phyloP scores from a whole-genome alignment of 2,888 invertebrate species.

The Crossocerus cetratus region DNA sequence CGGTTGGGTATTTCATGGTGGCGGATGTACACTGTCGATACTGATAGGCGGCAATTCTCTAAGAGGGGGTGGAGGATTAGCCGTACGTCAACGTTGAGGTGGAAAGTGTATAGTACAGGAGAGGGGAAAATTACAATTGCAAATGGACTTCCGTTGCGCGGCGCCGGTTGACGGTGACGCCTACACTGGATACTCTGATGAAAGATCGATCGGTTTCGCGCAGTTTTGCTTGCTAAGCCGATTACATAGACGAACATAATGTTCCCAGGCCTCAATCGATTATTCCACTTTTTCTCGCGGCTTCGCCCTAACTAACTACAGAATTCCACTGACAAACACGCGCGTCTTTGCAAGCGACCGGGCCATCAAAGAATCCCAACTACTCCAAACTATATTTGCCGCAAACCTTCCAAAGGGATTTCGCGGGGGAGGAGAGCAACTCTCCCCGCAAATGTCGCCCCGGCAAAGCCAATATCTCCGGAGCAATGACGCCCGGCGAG shows the following conservation, averaged over 20 bases:
- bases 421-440: no score
- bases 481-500: no score
- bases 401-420: no score
- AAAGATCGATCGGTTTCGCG: slow-evolving; percentile 11
- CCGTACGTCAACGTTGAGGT: background rate
- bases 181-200: background rate
- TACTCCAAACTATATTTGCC: no score
- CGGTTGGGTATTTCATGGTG: background rate
- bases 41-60: background rate
- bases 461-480: no score
- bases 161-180: background rate
- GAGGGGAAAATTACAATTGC: slow-evolving; percentile 42
- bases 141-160: slow-evolving; percentile 34
- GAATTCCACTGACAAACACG: no score
- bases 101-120: slow-evolving; percentile 7
- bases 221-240: slow-evolving; percentile 9
- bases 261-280: no score
- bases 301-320: no score
- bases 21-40: background rate
- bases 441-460: no score
- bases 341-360: no score
- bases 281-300: no score
- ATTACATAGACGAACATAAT: background rate
- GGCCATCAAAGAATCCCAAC: no score
- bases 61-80: slow-evolving; percentile 7